Conservation (phyloP, 2,113 vertebrate genomes). For the Tangachromis dhanisi region DNA sequence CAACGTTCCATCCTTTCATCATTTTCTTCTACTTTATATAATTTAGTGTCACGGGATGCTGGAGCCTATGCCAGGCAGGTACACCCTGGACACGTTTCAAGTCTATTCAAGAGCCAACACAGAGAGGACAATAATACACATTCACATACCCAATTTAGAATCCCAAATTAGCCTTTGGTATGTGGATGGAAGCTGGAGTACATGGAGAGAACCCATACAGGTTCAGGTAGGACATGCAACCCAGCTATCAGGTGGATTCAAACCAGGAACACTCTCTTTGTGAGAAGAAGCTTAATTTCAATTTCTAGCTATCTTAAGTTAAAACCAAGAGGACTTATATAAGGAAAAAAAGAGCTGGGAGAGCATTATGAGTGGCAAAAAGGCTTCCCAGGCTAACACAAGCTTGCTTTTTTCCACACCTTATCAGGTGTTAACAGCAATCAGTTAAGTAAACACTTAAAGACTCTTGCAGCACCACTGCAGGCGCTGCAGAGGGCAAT, state of each 20-base stretch:
- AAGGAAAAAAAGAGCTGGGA: neutral
- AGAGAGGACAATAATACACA: fast-evolving
- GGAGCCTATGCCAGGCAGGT: neutral
- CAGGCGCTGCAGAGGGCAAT: neutral
- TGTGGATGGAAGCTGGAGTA: neutral
- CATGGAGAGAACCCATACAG: neutral
- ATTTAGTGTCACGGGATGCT: neutral
- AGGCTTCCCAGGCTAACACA: neutral
- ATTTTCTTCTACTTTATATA: neutral
- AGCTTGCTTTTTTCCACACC: neutral
- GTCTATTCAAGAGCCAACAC: neutral
- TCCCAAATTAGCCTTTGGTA: neutral
- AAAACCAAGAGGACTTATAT: fast-evolving
- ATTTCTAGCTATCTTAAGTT: fast-evolving
- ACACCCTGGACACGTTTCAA: neutral
- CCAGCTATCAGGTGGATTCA: neutral
- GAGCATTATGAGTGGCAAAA: neutral
- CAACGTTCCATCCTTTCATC: neutral
- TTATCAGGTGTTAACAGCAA: neutral
- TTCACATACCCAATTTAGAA: neutral
- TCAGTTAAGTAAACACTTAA: neutral
- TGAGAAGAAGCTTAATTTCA: neutral
- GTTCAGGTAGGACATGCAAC: neutral
- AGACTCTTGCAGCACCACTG: neutral
- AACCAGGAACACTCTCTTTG: neutral